Base-by-base conservation (phyloP, 2,888 invertebrate genomes). In the Drosophila seclusa region DNA sequence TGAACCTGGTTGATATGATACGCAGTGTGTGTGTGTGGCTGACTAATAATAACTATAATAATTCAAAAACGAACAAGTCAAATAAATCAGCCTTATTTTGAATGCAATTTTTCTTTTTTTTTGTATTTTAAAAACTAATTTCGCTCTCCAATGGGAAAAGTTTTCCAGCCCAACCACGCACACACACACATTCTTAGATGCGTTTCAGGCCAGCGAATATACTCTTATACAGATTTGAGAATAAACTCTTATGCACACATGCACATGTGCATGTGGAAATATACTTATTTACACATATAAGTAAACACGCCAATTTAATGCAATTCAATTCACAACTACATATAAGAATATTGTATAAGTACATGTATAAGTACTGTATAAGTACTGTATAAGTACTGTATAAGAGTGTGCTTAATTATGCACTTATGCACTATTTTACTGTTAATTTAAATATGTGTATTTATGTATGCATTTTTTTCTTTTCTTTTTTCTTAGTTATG, bases 71-170 rank as follows among this genome's bases (percentile, higher is more conserved):
- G 89, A 85, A 90, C 89, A 73, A 86, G 90, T 85, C 85, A 85
- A 85, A 90, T 85, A 89, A 85, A 85, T 85, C 85, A 85, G 85
- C 85, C 85, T 85, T 85, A 85, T 90, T 78, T 90, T 87, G 76
- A 89, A 85, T 85, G 82, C 82, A 89, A 83, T 76, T 78, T 78
- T 84, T 62, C 59, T 48, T 79, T 67, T 58, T 49, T 21, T 59
- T 45, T 16, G 27, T 45, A 45, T 24, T 48, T 68, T 60, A 70
- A 48, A 57, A 90, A 87, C 87, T 85, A 85, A 85, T 89, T 78
- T 86, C 57, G 67, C 58, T 72, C 77, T 90, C 80, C 85, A 78
- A 83, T 78, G 80, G 52, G 73, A 76, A 73, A 76, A 73, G 48
- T 62, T 69, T 38, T 13, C 21, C 21, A 13, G 24, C 45, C 45